Conservation (phyloP, 2,797 vertebrate species). For the Ctenopoma multispine region DNA sequence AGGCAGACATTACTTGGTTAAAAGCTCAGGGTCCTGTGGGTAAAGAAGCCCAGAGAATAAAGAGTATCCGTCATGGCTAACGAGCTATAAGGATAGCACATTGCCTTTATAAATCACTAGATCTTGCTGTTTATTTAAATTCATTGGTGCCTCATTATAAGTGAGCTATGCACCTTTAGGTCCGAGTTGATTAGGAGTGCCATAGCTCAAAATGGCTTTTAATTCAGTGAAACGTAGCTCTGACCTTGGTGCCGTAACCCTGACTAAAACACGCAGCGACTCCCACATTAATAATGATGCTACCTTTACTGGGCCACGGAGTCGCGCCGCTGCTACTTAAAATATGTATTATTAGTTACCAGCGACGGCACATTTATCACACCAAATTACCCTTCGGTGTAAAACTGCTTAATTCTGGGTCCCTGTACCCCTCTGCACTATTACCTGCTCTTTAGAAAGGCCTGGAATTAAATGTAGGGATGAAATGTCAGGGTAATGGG, state of each 20-base stretch:
- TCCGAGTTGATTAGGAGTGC: constrained; percentile 99
- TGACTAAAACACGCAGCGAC: constrained; percentile 95
- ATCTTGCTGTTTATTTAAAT: constrained; percentile 99
- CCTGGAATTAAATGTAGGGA: constrained; percentile 95
- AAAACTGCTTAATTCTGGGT: constrained; percentile 98
- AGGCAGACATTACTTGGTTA: constrained; percentile 90
- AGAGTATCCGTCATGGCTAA: constrained; percentile 98
- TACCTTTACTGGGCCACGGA: constrained; percentile 91
- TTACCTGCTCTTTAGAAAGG: constrained; percentile 99
- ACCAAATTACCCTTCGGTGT: constrained; percentile 99
- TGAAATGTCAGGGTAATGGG: constrained; percentile 93
- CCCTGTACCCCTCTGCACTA: constrained; percentile 96
- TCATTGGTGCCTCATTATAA: constrained; percentile 99
- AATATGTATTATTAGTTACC: constrained; percentile 99
- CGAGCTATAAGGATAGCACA: constrained; percentile 98
- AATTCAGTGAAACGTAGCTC: constrained; percentile 97
- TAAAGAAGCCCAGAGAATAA: constrained; percentile 93
- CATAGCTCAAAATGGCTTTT: constrained; percentile 99
- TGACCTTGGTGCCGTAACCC: constrained; percentile 99
- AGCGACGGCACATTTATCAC: constrained; percentile 96
- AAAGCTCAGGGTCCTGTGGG: constrained; percentile 90
- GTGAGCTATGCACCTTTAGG: constrained; percentile 99
- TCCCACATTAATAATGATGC: constrained; percentile 99
- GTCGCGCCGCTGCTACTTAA: constrained; percentile 88
- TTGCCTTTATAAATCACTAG: constrained; percentile 98